Conservation (phyloP, 2,113 vertebrate species). For the Coturnix japonica region DNA sequence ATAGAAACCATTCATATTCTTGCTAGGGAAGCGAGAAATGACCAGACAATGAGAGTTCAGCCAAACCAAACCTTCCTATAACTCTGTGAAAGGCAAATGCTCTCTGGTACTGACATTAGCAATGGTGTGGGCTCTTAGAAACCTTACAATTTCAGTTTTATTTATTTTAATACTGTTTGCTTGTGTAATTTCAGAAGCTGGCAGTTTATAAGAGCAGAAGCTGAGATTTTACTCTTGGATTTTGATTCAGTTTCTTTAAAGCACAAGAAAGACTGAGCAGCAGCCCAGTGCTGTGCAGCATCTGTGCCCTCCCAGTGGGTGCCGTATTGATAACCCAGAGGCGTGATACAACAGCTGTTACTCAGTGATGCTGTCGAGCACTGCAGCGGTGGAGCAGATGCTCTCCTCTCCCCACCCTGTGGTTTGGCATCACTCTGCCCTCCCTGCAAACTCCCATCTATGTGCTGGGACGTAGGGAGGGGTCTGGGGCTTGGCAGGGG, state of each 20-base stretch:
- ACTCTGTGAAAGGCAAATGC: conserved; percentile 25
- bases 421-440: not conserved
- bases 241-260: conserved; percentile 47
- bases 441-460: not conserved
- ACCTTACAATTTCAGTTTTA: not conserved
- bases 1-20: conserved; percentile 66
- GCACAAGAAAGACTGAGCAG: not conserved
- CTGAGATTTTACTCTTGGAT: conserved; percentile 20
- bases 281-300: not conserved
- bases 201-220: conserved; percentile 19
- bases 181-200: conserved; percentile 37
- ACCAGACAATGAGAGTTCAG: conserved; percentile 69
- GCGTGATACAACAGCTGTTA: not conserved
- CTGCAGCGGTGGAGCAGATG: not conserved
- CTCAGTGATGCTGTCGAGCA: not conserved
- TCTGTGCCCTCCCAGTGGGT: not conserved
- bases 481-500: not conserved
- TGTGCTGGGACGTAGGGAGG: not conserved
- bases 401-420: not conserved
- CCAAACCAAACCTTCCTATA: conserved; percentile 56
- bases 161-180: conserved; percentile 46
- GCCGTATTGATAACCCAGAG: not conserved
- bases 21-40: conserved; percentile 51
- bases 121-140: conserved; percentile 24
- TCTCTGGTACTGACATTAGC: conserved; percentile 58